phyloP scores from a whole-genome alignment of 2,888 invertebrate genomes.

The Halictus ligatus region DNA sequence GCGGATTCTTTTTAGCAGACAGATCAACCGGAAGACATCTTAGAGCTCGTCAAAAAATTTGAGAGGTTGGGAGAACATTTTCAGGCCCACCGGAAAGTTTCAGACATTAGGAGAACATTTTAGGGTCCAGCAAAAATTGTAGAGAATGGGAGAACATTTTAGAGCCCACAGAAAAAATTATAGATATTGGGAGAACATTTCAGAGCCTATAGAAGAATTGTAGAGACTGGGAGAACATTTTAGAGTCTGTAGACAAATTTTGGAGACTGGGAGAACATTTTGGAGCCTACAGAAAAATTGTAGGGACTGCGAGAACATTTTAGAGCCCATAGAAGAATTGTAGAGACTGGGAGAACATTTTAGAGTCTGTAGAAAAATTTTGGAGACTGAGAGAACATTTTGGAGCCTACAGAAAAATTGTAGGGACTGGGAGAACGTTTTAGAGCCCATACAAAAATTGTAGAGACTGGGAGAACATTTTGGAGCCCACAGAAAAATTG shows the following conservation, averaged over 20 bases:
- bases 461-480: not conserved
- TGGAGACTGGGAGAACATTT: not conserved
- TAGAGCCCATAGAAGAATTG: not conserved
- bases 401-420: not conserved
- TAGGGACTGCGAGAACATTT: not conserved
- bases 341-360: not conserved
- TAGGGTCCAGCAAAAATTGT: too few species aligned
- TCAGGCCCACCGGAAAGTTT: rapidly evolving
- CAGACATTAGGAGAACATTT: not conserved
- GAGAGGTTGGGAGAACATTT: not conserved
- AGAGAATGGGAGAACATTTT: too few species aligned
- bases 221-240: too few species aligned
- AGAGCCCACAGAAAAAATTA: too few species aligned
- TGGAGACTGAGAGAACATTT: not conserved
- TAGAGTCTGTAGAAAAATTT: too few species aligned
- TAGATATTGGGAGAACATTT: too few species aligned
- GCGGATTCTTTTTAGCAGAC: not conserved
- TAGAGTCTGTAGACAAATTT: not conserved
- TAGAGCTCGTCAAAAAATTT: not conserved
- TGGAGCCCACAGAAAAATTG: not conserved
- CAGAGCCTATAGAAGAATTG: too few species aligned
- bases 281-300: rapidly evolving
- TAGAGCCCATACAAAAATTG: not conserved
- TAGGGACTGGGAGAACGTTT: not conserved
- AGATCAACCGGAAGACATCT: not conserved